These are phyloP conservation scores for Novumbra hubbsi DNA, from an alignment of 2,797 vertebrate species.

Conservation along the genomic window DNA sequence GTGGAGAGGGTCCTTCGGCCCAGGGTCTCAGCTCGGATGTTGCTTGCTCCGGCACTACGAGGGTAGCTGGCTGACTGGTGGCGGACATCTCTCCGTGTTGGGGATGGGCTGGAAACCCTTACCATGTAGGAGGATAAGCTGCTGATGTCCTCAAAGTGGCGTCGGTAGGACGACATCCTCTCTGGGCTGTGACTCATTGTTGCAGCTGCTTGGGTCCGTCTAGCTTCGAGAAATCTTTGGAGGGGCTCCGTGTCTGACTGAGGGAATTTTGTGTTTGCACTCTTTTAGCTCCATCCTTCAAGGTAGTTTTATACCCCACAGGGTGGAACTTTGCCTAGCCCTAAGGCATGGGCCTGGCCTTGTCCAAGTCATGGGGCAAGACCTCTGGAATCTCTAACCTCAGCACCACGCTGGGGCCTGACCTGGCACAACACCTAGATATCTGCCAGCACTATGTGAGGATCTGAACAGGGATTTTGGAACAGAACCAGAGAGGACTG, in stretches of 20 bases:
- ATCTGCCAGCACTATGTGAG: constrained; percentile 70
- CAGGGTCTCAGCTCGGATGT: constrained; percentile 53
- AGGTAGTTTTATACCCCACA: constrained; percentile 64
- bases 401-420: constrained; percentile 50
- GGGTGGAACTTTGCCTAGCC: constrained; percentile 13
- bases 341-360: constrained; percentile 17
- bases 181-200: constrained; percentile 74
- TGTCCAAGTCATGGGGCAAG: constrained; percentile 51
- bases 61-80: constrained; percentile 59
- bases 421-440: constrained; percentile 58
- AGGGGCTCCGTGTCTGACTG: not conserved
- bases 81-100: constrained; percentile 56
- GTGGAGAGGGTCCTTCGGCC: constrained; percentile 69
- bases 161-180: constrained; percentile 77
- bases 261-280: not conserved
- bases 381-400: constrained; percentile 72
- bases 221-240: constrained; percentile 18
- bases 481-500: constrained; percentile 4
- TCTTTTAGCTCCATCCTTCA: not conserved
- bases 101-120: constrained; percentile 76
- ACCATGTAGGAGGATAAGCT: constrained; percentile 67
- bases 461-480: constrained; percentile 25
- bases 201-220: constrained; percentile 21
- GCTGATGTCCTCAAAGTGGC: constrained; percentile 73
- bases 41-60: constrained; percentile 43